These are phyloP conservation scores for Acromyrmex echinatior DNA, from an alignment of 1,140 invertebrate genomes.

Conservation along the genomic window DNA sequence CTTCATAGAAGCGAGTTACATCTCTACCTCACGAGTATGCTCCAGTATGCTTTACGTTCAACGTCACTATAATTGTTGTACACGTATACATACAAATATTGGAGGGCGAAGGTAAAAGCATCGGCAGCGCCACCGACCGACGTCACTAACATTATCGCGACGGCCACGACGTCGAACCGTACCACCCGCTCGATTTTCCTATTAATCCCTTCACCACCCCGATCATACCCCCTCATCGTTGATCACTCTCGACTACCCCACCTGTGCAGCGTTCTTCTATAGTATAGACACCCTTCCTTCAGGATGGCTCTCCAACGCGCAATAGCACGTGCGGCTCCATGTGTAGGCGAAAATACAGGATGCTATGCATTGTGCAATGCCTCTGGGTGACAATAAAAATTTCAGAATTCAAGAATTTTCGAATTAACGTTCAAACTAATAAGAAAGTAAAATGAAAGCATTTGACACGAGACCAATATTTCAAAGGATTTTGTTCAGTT, in stretches of 20 bases:
- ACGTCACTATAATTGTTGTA: slow-evolving; percentile 1
- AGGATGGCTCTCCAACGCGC: slow-evolving; percentile 27
- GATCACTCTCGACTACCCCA: not conserved
- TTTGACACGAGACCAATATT: not conserved
- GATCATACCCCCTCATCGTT: not conserved
- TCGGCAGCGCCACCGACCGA: slow-evolving; percentile 65
- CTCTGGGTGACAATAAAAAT: not conserved
- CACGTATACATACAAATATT: not conserved
- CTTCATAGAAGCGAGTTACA: slow-evolving; percentile 17
- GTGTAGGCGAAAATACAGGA: not conserved
- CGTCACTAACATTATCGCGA: slow-evolving; percentile 68
- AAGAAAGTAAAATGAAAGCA: not conserved
- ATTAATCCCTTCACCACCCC: slow-evolving; percentile 14
- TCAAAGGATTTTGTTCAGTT: not conserved
- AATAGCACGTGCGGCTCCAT: slow-evolving; percentile 26
- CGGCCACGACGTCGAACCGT: slow-evolving; percentile 54
- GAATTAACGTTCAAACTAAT: not conserved
- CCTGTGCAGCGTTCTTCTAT: slow-evolving; percentile 26
- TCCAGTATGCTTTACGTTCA: not conserved
- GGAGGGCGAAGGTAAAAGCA: slow-evolving; percentile 59
- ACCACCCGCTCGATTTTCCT: slow-evolving; percentile 67
- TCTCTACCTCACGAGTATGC: not conserved
- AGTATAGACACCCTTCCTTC: slow-evolving; percentile 32
- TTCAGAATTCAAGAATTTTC: not conserved
- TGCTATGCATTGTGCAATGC: not conserved